A percentile compares a stretch with the other conserved stretches of the same genome.
Conservation (phyloP, 2,113 vertebrate species). For the Neolamprologus kungweensis region DNA sequence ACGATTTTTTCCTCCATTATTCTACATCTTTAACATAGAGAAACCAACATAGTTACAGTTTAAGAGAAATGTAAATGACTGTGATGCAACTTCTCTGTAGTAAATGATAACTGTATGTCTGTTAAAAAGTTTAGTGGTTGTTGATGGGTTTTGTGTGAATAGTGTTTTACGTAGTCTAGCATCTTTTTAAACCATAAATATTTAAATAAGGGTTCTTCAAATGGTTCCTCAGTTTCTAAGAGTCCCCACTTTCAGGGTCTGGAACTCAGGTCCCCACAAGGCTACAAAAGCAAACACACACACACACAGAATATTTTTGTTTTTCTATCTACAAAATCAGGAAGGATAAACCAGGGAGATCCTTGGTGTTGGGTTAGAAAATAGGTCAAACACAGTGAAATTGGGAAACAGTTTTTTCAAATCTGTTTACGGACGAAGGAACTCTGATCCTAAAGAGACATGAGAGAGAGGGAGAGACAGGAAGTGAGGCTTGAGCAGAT, state of each 20-base stretch:
- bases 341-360: not conserved
- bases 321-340: not conserved
- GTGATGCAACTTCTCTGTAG: not conserved
- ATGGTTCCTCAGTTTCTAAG: not conserved
- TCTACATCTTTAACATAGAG: not conserved
- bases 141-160: not conserved
- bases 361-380: not conserved
- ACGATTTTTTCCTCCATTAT: not conserved
- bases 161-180: not conserved
- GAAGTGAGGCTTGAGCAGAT: slow-evolving; percentile 50
- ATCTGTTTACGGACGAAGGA: not conserved
- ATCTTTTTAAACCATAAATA: not conserved
- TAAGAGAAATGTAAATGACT: not conserved
- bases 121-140: not conserved
- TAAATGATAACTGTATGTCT: not conserved
- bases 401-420: not conserved
- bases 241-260: not conserved
- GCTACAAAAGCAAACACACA: not conserved
- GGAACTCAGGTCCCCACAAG: not conserved
- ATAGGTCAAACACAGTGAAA: not conserved
- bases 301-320: not conserved
- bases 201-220: not conserved
- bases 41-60: not conserved
- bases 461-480: slow-evolving; percentile 31
- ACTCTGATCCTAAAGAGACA: slow-evolving; percentile 26